These are phyloP conservation scores for Cololabis saira DNA, from an alignment of 2,113 vertebrate species.

Conservation along the genomic window DNA sequence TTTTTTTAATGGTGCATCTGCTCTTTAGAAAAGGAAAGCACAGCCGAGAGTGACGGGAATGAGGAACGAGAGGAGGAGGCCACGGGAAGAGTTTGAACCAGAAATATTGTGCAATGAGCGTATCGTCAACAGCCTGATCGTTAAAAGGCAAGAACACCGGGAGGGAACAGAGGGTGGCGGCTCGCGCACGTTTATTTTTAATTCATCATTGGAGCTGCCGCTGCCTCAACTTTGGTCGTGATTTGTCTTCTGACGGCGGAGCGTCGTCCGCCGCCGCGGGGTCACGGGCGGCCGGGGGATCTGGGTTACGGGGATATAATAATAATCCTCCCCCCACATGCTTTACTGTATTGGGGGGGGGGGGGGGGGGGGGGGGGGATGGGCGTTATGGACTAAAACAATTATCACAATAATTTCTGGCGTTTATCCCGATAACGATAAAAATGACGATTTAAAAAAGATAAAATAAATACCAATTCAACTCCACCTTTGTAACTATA, in stretches of 20 bases:
- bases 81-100: slow-evolving; percentile 29
- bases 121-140: slow-evolving; percentile 25
- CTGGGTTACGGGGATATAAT: slow-evolving; percentile 73
- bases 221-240: slow-evolving; percentile 40
- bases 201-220: slow-evolving; percentile 60
- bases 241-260: slow-evolving; percentile 7
- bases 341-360: slow-evolving; percentile 51
- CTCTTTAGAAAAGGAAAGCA: slow-evolving; percentile 52
- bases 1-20: slow-evolving; percentile 62
- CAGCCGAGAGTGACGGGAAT: slow-evolving; percentile 54
- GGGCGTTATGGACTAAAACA: too few species aligned
- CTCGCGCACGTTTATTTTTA: slow-evolving; percentile 69
- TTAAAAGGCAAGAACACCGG: slow-evolving; percentile 32
- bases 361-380: slow-evolving; percentile 21
- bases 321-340: slow-evolving; percentile 69
- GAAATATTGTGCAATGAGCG: slow-evolving; percentile 44
- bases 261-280: slow-evolving; percentile 10
- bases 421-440: too few species aligned
- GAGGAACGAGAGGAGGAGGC: slow-evolving; percentile 32
- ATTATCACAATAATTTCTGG: too few species aligned
- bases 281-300: slow-evolving; percentile 59
- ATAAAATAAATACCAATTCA: too few species aligned
- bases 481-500: too few species aligned
- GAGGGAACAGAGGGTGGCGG: slow-evolving; percentile 23
- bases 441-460: too few species aligned